Evolutionary conservation across 1,140 invertebrate genomes (phyloP), one percentile per base, ranked within the genome.

Genomic region (Stegodyphus mimosarum): DNA sequence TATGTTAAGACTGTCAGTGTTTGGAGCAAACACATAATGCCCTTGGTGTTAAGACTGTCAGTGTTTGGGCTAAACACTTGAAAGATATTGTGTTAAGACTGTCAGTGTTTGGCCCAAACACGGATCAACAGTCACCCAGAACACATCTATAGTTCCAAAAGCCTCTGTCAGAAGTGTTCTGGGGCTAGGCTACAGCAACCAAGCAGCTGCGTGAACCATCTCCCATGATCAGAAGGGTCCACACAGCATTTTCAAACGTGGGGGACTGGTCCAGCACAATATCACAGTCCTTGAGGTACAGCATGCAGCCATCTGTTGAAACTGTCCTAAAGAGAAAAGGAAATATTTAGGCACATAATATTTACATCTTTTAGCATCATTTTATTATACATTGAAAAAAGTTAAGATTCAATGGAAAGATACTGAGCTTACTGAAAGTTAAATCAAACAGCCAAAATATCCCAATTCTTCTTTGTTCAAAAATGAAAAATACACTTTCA

Each of bases 1-100:
- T 11, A 1, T 50, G 76, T 78, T 78, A 78, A 78, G 76, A 78
- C 76, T 78, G 76, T 78, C 76, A 78, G 76, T 78, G 76, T 78
- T 78, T 78, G 76, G 76, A 50, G 10, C 76, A 69, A 69, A 78
- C 64, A 49, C 66, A 1, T 5, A 53, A 18, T 2, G 9, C n/a
- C 7, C 9, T 9, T 48, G 15, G 15, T 18, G 66, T 69, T 78
- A 78, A 78, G 64, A 69, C 76, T 69, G 76, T 69, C 76, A 78
- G 76, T 49, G 64, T 78, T 69, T 69, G 63, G 15, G 18, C 64
- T 7, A 78, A 69, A 78, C 64, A 52, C 50, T 13, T 18, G 52
- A 33, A 53, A 33, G 15, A 17, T 53, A 6, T 4, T 7, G 4
- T 17, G 76, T 78, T 78, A 78, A 78, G 76, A 78, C 76, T 78